A percentile compares a stretch with the other conserved stretches of the same genome.
Evolutionary conservation across 2,797 vertebrate species (phyloP).

Genomic region (Parambassis ranga): DNA sequence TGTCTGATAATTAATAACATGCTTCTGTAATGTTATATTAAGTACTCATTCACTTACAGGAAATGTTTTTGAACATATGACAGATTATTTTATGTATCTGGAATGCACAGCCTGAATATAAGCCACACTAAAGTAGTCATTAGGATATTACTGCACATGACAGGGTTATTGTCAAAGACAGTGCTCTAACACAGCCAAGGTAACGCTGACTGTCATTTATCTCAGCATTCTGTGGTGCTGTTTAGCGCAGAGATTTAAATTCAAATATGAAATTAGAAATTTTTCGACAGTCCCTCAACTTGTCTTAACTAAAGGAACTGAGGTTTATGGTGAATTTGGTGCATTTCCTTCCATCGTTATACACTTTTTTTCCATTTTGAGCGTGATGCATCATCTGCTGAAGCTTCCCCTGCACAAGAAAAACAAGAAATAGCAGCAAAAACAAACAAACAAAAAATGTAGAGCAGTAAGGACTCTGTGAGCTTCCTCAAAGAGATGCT

Average conservation of each 20-base stretch:
- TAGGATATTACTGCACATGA: neutral
- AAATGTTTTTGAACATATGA: slow-evolving; percentile 9
- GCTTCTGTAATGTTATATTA: neutral
- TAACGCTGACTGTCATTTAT: neutral
- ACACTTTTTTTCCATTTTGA: slow-evolving; percentile 3
- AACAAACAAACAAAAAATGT: too few species aligned
- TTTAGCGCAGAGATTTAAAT: too few species aligned
- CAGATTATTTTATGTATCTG: slow-evolving; percentile 1
- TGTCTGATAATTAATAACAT: neutral
- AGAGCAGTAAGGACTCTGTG: too few species aligned
- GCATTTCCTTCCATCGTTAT: neutral
- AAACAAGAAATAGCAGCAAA: neutral
- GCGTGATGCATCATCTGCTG: neutral
- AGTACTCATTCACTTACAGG: slow-evolving; percentile 3
- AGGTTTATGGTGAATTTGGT: neutral
- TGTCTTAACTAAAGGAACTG: neutral
- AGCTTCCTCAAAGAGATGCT: too few species aligned
- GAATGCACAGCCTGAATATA: neutral
- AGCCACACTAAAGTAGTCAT: neutral
- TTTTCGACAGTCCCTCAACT: too few species aligned
- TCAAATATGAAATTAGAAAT: too few species aligned
- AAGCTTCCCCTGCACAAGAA: neutral
- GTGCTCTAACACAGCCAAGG: neutral
- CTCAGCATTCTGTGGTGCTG: neutral
- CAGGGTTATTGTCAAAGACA: neutral